These are phyloP conservation scores for Limnephilus marmoratus DNA, from an alignment of 2,888 invertebrate species.

Conservation along the genomic window DNA sequence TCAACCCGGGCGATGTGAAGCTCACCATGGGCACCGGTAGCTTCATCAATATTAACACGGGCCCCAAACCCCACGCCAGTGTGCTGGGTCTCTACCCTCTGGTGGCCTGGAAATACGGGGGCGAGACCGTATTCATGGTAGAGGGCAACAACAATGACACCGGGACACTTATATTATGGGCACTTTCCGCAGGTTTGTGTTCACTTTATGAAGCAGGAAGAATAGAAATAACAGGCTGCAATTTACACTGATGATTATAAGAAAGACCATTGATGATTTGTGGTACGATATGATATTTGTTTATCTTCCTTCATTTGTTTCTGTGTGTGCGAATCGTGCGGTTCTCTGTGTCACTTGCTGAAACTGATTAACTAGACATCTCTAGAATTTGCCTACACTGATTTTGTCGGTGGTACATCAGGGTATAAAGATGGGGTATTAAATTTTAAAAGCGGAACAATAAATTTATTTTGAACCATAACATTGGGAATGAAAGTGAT, in stretches of 20 bases:
- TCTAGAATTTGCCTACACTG: no score
- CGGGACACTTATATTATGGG: slow-evolving; percentile 93
- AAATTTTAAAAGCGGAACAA: no score
- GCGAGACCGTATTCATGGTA: slow-evolving; percentile 81
- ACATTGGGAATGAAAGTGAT: no score
- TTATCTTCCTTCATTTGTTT: not conserved
- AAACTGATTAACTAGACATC: no score
- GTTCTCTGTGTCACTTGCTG: no score
- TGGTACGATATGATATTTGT: not conserved
- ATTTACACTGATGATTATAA: not conserved
- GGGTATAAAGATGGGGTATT: no score
- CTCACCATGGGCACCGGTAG: slow-evolving; percentile 95
- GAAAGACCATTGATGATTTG: not conserved
- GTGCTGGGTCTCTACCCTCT: slow-evolving; percentile 92
- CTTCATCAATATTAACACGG: slow-evolving; percentile 92
- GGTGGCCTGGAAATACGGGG: slow-evolving; percentile 86
- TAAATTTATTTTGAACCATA: no score
- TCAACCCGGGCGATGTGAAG: slow-evolving; percentile 87
- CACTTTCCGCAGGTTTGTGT: slow-evolving; percentile 80
- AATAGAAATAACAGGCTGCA: not conserved
- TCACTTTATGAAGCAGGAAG: not conserved
- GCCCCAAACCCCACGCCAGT: slow-evolving; percentile 85
- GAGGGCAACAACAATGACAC: slow-evolving; percentile 94
- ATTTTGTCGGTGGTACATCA: not conserved
- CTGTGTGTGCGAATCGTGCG: not conserved